phyloP scores from a whole-genome alignment of 2,797 vertebrate species.

The Bryconaethiops microstoma region DNA sequence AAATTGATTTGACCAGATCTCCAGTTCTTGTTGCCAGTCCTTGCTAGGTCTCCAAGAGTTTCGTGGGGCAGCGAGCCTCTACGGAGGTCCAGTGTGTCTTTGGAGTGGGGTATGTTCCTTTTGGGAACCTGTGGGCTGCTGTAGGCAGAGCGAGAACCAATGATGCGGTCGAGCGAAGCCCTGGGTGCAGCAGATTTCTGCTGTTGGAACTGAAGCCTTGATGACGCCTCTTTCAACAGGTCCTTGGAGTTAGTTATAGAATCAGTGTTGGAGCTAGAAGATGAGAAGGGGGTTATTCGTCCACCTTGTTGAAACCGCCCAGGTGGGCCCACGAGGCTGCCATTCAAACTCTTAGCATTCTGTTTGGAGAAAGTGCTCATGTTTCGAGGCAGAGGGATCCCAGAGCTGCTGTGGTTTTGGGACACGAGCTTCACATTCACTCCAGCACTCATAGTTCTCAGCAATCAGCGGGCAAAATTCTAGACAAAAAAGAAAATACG shows the following conservation, averaged over 20 bases:
- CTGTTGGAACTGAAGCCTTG: constrained; percentile 70
- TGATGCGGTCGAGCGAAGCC: background rate
- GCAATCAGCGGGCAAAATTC: constrained; percentile 48
- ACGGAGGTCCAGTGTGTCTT: constrained; percentile 72
- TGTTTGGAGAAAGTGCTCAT: constrained; percentile 72
- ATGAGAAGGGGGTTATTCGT: constrained; percentile 54
- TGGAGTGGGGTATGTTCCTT: constrained; percentile 66
- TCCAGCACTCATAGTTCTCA: constrained; percentile 75
- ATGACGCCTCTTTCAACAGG: constrained; percentile 62
- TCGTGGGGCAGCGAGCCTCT: constrained; percentile 62
- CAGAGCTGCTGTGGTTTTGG: constrained; percentile 73
- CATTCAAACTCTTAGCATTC: constrained; percentile 63
- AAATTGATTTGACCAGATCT: constrained; percentile 70
- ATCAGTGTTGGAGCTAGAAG: constrained; percentile 50
- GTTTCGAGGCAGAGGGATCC: constrained; percentile 78
- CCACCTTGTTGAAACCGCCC: constrained; percentile 54
- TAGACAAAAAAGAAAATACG: constrained; percentile 36
- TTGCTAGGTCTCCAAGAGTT: constrained; percentile 65
- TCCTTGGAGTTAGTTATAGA: constrained; percentile 62
- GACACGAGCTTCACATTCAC: constrained; percentile 77
- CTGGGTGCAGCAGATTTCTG: constrained; percentile 53
- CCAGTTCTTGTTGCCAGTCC: constrained; percentile 76
- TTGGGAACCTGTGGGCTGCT: constrained; percentile 78
- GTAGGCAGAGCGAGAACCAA: constrained; percentile 75
- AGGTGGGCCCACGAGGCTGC: constrained; percentile 50